Evolutionary conservation across 2,113 vertebrate species (phyloP).

Genomic region (Anarrhichthys ocellatus): DNA sequence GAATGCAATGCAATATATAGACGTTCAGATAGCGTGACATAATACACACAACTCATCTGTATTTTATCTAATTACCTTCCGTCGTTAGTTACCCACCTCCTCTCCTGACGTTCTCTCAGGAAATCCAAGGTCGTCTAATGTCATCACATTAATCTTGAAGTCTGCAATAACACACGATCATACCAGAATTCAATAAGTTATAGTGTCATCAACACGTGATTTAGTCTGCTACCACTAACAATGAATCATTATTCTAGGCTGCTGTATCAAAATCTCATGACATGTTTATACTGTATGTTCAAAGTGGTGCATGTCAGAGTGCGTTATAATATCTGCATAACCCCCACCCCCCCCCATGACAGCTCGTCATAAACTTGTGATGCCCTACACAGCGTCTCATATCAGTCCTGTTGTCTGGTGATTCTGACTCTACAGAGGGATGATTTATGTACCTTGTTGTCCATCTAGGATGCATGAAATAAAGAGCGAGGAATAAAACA

Average conservation of each 20-base stretch:
- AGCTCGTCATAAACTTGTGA: not conserved
- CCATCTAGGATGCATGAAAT: constrained; percentile 28
- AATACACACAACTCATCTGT: not conserved
- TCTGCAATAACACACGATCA: constrained; percentile 73
- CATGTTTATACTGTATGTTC: not conserved
- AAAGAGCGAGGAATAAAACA: not conserved
- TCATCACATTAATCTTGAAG: constrained; percentile 87
- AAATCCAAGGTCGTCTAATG: constrained; percentile 83
- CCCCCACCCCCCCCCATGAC: not conserved
- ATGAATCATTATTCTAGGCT: not conserved
- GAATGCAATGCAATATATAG: not conserved
- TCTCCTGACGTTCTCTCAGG: constrained; percentile 29
- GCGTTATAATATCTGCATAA: not conserved
- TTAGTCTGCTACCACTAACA: not conserved
- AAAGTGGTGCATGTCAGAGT: not conserved
- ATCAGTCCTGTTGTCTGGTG: not conserved
- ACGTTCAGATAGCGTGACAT: not conserved
- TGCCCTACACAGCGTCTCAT: not conserved
- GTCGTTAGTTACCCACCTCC: constrained; percentile 42
- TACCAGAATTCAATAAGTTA: not conserved
- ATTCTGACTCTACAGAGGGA: not conserved
- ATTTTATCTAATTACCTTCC: not conserved
- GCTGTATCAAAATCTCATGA: not conserved
- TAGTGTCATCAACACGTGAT: not conserved
- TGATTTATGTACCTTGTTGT: constrained; percentile 11